These are phyloP conservation scores for Hirtodrosophila histrioides DNA, from an alignment of 2,888 invertebrate species.

Conservation along the genomic window DNA sequence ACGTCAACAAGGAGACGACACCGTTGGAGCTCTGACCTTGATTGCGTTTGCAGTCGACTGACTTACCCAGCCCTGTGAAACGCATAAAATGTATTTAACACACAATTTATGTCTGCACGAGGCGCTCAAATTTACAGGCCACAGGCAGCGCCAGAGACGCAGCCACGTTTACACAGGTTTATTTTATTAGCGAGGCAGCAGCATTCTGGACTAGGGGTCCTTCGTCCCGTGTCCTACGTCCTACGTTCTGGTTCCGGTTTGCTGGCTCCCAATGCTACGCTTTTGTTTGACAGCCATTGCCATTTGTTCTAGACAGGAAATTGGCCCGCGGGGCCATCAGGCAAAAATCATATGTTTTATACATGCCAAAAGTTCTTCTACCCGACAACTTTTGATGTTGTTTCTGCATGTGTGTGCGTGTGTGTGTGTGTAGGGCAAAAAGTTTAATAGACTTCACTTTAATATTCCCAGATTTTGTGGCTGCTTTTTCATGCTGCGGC, in stretches of 20 bases:
- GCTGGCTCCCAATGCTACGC: constrained; percentile 12
- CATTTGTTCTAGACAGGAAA: constrained; percentile 76
- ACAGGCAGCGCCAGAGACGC: constrained; percentile 12
- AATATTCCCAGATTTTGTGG: constrained; percentile 55
- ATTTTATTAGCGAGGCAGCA: constrained; percentile 62
- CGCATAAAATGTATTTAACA: constrained; percentile 81
- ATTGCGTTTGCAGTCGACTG: constrained; percentile 74
- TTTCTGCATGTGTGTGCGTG: constrained; percentile 1
- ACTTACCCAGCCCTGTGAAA: constrained; percentile 50
- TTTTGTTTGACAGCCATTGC: constrained; percentile 39
- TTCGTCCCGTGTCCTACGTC: neutral
- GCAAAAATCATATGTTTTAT: constrained; percentile 79
- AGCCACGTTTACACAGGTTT: constrained; percentile 64
- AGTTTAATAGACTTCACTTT: constrained; percentile 75
- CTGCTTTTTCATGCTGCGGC: constrained; percentile 1
- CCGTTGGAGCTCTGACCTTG: constrained; percentile 54
- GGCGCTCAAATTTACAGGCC: constrained; percentile 77
- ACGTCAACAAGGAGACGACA: constrained; percentile 57
- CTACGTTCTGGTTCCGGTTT: constrained; percentile 1
- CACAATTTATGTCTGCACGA: constrained; percentile 78
- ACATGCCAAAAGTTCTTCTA: constrained; percentile 58
- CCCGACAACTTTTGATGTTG: constrained; percentile 25
- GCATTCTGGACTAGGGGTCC: constrained; percentile 31
- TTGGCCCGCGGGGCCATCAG: constrained; percentile 76
- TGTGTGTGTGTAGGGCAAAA: constrained; percentile 31